These are phyloP conservation scores for Brachystomella parvula DNA, from an alignment of 1,140 invertebrate genomes.

Conservation along the genomic window DNA sequence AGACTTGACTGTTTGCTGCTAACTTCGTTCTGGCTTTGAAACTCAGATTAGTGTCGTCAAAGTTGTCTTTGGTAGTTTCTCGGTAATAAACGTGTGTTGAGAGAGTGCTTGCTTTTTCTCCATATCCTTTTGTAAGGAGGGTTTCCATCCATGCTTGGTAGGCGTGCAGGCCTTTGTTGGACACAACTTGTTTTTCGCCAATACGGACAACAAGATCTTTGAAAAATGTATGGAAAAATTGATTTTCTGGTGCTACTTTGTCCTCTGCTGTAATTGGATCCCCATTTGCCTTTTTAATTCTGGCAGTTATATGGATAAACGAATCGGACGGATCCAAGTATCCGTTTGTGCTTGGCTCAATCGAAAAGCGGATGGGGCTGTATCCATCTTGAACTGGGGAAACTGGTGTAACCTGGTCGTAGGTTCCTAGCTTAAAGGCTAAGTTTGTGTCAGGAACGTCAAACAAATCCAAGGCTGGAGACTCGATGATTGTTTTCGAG, in stretches of 20 bases:
- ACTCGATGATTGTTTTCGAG: no score
- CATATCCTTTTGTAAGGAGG: neutral
- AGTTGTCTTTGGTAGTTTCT: neutral
- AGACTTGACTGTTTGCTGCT: neutral
- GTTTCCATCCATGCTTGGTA: neutral
- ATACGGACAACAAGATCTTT: neutral
- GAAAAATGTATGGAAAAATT: neutral
- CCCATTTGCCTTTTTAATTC: neutral
- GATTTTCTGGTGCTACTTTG: constrained; percentile 1
- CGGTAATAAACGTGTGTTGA: neutral
- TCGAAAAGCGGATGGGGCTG: no score
- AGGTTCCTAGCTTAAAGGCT: no score
- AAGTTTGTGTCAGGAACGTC: no score
- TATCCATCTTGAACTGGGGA: no score
- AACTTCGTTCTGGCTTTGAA: neutral
- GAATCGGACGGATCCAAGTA: neutral
- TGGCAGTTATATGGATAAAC: neutral
- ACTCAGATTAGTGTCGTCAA: neutral
- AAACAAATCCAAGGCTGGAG: no score
- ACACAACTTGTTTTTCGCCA: neutral
- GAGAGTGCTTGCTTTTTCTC: neutral
- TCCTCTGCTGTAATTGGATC: neutral
- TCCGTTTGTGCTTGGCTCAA: no score
- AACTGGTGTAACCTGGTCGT: no score
- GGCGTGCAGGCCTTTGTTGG: neutral